Base-by-base conservation (phyloP, 2,888 invertebrate species). In the Amphipyra berbera region DNA sequence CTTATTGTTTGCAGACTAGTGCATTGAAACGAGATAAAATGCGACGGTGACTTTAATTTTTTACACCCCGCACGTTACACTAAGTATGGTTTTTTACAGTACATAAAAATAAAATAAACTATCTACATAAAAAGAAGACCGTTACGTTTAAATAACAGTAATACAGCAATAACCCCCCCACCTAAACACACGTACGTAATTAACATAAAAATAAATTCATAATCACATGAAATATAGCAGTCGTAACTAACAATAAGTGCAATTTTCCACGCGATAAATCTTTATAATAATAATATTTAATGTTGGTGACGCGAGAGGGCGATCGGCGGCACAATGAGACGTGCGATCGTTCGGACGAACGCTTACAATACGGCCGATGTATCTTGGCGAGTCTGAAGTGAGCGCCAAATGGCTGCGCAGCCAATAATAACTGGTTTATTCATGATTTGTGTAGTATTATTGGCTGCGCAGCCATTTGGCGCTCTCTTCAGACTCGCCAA, bases 221-320 rank as follows among this genome's bases (percentile, higher is more conserved):
- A 92, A 92, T 91, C 89, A 89, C 84, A 89, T 91, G 90, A 92
- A 90, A 91, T 92, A 93, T 92, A 79, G 82, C 86, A 85, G 85
- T 86, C 85, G 82, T 82, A 82, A 87, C 87, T 73, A 85, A 94
- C 94, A 94, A 94, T 93, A 88, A 89, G 86, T 93, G 89, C 90
- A 94, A 95, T 95, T 95, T 95, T 95, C 94, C 92, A 85, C 89
- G 92, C 93, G 92, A 94, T 95, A 94, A 94, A 94, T 94, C 93
- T 88, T 30, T 84, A 73, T 89, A 93, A 94, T 93, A 94, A 94
- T 93, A 94, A 93, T 94, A 93, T 90, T 92, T 90, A 87, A 89
- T 83, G 81, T 65, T 68, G 61, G 81, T 73, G 85, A 81, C 78
- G 62, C 76, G 84, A 79, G 84, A 86, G 86, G 88, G 81, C 74